Base-by-base conservation (phyloP, 2,888 invertebrate species). In the Xiphydria camelus region DNA sequence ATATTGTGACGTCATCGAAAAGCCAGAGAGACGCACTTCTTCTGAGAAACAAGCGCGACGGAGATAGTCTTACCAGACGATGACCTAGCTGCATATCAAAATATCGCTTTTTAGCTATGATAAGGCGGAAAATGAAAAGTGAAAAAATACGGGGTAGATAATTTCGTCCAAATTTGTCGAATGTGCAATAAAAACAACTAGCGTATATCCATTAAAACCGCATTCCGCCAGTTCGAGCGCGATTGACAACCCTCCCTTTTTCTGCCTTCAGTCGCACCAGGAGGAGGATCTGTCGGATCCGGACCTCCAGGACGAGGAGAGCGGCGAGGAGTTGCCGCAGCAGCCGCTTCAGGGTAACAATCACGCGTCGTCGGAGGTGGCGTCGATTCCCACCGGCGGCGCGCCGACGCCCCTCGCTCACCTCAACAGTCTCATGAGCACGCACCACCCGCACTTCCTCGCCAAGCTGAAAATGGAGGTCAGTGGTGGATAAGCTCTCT, bases 211-310 rank as follows among this genome's bases (percentile, higher is more conserved):
- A n/a, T n/a, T n/a, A n/a, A n/a, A n/a, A n/a, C n/a, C n/a, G n/a
- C n/a, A n/a, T n/a, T n/a, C n/a, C n/a, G n/a, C n/a, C n/a, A n/a
- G n/a, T n/a, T n/a, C n/a, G n/a, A n/a, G n/a, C n/a, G n/a, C n/a
- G n/a, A n/a, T n/a, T n/a, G n/a, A n/a, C n/a, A 34, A 4, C 32
- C 9, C 37, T 35, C 29, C 41, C 25, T 25, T 41, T 45, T 45
- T 44, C 63, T 54, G 49, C 63, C 32, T 79, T 18, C 77, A 82
- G 82, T 81, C 81, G 19, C 80, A 81, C 54, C 81, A 80, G 56
- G 82, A 82, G 46, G 82, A 82, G 47, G 75, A 76, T 43, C 70
- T 81, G 53, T 81, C 80, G 46, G 82, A 82, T 53, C 78, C 79
- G 2, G 80, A 80, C 49, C 76, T 79, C 5, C 78, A 79, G 51